A percentile compares a stretch with the other conserved stretches of the same genome.
Conservation (phyloP, 2,888 invertebrate genomes). For the Tachina grossa region DNA sequence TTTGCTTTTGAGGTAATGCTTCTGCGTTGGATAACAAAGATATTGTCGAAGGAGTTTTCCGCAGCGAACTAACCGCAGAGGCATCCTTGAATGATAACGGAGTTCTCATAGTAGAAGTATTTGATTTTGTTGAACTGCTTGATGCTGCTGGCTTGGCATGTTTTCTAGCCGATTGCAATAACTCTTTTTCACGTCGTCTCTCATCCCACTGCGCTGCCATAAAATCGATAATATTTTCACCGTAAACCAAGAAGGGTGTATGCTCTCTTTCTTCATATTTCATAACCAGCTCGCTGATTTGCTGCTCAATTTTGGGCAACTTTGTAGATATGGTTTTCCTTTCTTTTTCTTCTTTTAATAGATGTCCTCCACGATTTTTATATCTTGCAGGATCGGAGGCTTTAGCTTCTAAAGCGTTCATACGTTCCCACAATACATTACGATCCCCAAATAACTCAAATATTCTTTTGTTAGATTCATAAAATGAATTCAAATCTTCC, state of each 20-base stretch:
- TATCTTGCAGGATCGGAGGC: constrained; percentile 91
- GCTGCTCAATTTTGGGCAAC: constrained; percentile 89
- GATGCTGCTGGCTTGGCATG: constrained; percentile 70
- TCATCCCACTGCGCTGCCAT: constrained; percentile 86
- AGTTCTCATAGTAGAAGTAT: constrained; percentile 71
- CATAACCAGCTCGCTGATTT: constrained; percentile 84
- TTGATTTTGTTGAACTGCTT: constrained; percentile 43
- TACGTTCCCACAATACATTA: constrained; percentile 88
- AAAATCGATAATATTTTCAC: constrained; percentile 85
- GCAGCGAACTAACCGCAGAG: constrained; percentile 72
- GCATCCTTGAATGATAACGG: constrained; percentile 77
- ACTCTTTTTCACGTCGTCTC: constrained; percentile 81
- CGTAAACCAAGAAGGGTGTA: constrained; percentile 85
- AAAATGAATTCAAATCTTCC: constrained; percentile 86
- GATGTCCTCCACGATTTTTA: constrained; percentile 93
- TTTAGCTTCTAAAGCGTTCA: constrained; percentile 89
- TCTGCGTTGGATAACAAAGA: constrained; percentile 40
- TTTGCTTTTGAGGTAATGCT: constrained; percentile 76
- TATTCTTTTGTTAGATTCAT: constrained; percentile 86
- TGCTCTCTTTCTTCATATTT: constrained; percentile 85
- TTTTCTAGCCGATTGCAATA: constrained; percentile 83
- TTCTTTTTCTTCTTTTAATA: constrained; percentile 93
- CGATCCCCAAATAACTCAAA: constrained; percentile 87
- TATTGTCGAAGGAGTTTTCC: constrained; percentile 77
- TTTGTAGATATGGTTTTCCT: constrained; percentile 89